Conservation (phyloP, 2,888 invertebrate species). For the Rhogogaster chlorosoma region DNA sequence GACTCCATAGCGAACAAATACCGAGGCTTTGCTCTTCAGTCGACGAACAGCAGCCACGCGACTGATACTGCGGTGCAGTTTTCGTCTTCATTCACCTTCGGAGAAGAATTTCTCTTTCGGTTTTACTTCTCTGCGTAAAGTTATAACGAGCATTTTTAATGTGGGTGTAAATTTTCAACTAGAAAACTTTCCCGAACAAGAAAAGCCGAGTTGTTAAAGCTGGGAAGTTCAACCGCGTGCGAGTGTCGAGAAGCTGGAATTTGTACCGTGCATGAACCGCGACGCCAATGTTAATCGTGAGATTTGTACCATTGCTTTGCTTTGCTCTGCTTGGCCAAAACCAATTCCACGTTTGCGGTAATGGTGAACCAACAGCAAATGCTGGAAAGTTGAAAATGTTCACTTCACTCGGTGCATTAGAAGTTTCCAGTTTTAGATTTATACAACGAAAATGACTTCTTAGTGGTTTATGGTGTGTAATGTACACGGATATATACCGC, state of each 20-base stretch:
- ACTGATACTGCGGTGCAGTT: neutral
- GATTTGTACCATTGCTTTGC: neutral
- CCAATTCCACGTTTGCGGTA: neutral
- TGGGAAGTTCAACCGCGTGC: neutral
- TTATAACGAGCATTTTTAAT: neutral
- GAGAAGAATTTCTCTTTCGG: neutral
- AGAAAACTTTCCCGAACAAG: neutral
- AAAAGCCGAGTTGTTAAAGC: neutral
- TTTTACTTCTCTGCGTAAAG: neutral
- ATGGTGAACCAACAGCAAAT: neutral
- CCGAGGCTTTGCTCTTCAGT: neutral
- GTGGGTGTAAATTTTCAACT: neutral
- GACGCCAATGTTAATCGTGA: neutral
- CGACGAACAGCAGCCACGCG: neutral
- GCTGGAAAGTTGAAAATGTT: neutral
- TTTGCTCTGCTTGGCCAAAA: neutral
- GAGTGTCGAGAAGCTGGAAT: neutral
- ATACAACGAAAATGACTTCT: neutral
- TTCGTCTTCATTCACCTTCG: neutral
- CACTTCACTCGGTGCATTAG: neutral
- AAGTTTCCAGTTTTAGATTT: neutral
- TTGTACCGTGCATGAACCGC: neutral
- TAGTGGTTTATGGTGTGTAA: neutral
- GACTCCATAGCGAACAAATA: slow-evolving; percentile 7
- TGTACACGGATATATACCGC: neutral